These are phyloP conservation scores for Drosophila testacea DNA, from an alignment of 2,888 invertebrate species.

Conservation along the genomic window DNA sequence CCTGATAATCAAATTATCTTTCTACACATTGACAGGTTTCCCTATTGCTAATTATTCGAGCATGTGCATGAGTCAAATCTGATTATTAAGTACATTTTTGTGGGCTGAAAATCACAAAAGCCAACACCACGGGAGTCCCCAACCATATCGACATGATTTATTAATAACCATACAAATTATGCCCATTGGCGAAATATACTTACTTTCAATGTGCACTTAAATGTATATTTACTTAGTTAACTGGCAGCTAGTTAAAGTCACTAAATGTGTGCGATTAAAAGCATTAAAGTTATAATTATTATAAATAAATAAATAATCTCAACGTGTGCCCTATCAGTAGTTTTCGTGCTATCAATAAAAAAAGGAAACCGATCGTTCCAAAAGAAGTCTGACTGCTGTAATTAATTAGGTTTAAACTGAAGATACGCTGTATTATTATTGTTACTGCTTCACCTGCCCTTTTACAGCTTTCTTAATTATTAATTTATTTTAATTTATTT, in stretches of 20 bases:
- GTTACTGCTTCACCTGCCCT: no score
- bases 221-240: slow-evolving; percentile 7
- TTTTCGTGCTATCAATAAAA: neutral
- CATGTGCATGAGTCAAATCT: slow-evolving; percentile 31
- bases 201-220: slow-evolving; percentile 4
- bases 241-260: slow-evolving; percentile 8
- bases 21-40: neutral
- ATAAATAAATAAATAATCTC: slow-evolving; percentile 1
- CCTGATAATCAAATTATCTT: slow-evolving; percentile 10
- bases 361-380: neutral
- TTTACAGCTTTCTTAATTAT: no score
- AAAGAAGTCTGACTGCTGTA: neutral
- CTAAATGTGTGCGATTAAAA: neutral
- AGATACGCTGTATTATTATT: neutral
- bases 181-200: slow-evolving; percentile 5
- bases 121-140: slow-evolving; percentile 58
- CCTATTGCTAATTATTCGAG: slow-evolving; percentile 2
- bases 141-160: slow-evolving; percentile 28
- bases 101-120: slow-evolving; percentile 8
- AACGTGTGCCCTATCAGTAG: neutral
- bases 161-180: slow-evolving; percentile 15
- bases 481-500: no score
- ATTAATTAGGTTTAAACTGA: neutral
- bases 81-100: slow-evolving; percentile 14
- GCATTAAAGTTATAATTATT: neutral